Percentiles rank a stretch among this genome's conserved stretches.
Conservation (phyloP, 2,888 invertebrate genomes). For the Caenorhabditis panamensis region DNA sequence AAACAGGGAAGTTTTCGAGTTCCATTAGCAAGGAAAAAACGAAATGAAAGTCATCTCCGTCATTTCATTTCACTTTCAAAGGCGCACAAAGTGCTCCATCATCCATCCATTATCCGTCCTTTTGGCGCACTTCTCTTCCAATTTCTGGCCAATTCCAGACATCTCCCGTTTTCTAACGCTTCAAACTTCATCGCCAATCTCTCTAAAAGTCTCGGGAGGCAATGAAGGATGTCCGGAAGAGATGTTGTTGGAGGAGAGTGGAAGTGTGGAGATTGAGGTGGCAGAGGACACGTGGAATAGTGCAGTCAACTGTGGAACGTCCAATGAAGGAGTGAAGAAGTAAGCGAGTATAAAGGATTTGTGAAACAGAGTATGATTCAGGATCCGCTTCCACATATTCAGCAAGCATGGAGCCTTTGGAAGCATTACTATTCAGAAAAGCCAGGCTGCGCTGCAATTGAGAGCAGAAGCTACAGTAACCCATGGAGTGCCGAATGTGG, state of each 20-base stretch:
- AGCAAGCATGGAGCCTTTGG: slow-evolving; percentile 3
- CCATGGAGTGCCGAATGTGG: background rate
- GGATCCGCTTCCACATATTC: slow-evolving; percentile 14
- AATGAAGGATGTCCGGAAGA: background rate
- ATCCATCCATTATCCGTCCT: background rate
- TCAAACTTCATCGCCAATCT: slow-evolving; percentile 41
- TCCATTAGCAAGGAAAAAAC: background rate
- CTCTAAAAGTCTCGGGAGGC: slow-evolving; percentile 23
- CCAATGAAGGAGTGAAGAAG: background rate
- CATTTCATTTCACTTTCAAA: background rate
- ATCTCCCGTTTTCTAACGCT: slow-evolving; percentile 21
- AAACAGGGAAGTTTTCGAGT: no score
- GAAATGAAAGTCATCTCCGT: slow-evolving; percentile 4
- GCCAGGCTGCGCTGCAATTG: background rate
- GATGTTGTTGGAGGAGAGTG: slow-evolving; percentile 6
- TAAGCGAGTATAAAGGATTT: background rate
- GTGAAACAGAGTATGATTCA: slow-evolving; percentile 1
- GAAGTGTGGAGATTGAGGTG: slow-evolving; percentile 24
- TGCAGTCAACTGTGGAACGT: background rate
- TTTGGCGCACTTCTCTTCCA: background rate
- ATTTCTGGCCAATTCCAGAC: slow-evolving; percentile 31
- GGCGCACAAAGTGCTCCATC: slow-evolving; percentile 33
- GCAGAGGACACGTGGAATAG: slow-evolving; percentile 20
- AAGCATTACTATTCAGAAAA: background rate
- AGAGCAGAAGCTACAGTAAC: slow-evolving; percentile 1